Evolutionary conservation across 2,113 vertebrate genomes (phyloP).

Genomic region (Zosterops borbonicus): DNA sequence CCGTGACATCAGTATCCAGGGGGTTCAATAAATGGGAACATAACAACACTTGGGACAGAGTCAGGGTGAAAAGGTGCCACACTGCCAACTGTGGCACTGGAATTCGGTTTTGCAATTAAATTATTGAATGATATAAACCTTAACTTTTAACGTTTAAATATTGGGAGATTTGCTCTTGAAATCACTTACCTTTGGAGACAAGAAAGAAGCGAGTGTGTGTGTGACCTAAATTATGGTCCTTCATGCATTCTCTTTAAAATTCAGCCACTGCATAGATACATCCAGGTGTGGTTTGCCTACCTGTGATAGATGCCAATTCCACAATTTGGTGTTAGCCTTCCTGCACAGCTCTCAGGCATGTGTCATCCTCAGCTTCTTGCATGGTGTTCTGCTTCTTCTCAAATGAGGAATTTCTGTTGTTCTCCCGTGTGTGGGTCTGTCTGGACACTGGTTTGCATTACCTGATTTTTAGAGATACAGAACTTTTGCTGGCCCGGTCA

Average conservation of each 20-base stretch:
- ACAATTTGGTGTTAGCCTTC: neutral
- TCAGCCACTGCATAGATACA: neutral
- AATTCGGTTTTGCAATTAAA: slow-evolving; percentile 29
- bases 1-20: slow-evolving; percentile 62
- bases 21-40: slow-evolving; percentile 71
- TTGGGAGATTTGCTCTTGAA: neutral
- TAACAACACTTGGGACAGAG: slow-evolving; percentile 38
- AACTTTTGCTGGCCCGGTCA: neutral
- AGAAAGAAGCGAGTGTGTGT: fast-evolving
- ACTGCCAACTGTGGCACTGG: neutral
- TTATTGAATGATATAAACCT: neutral
- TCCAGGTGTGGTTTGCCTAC: neutral
- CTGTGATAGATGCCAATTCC: neutral
- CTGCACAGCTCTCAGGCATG: neutral
- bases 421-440: neutral
- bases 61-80: slow-evolving; percentile 22
- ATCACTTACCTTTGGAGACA: neutral
- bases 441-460: no score
- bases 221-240: neutral
- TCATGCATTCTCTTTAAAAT: neutral
- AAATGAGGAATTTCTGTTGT: neutral
- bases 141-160: neutral
- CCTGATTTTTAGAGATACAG: neutral
- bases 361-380: neutral
- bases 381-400: neutral